Percentiles rank a stretch among this genome's conserved stretches.
These are phyloP conservation scores for Prolemur simus DNA, from an alignment of 2,113 vertebrate species.

Conservation along the genomic window DNA sequence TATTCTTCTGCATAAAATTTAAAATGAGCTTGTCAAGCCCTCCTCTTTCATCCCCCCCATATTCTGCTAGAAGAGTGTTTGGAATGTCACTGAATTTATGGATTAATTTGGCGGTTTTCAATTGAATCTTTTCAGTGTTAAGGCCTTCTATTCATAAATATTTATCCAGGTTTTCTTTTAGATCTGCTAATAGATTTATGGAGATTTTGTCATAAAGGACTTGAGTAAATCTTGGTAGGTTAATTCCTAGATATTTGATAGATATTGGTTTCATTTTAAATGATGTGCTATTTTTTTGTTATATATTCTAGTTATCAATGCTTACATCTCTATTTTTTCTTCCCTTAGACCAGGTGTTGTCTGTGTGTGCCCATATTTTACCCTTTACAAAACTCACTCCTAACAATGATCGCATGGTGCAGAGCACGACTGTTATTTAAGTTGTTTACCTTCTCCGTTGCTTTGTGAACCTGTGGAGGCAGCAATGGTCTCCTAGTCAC, in stretches of 20 bases:
- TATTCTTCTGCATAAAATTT: neutral
- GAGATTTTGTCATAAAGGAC: neutral
- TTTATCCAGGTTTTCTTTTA: neutral
- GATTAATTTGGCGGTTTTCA: neutral
- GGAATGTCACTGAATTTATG: conserved; percentile 40
- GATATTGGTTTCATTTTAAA: neutral
- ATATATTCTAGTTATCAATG: neutral
- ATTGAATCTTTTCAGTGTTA: neutral
- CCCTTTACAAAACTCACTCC: neutral
- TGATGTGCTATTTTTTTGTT: neutral
- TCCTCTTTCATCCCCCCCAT: neutral
- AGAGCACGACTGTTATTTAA: neutral
- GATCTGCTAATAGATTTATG: neutral
- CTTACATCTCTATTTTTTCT: neutral
- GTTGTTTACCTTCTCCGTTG: neutral
- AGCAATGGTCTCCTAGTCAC: neutral
- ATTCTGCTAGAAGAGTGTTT: neutral
- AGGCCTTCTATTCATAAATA: neutral
- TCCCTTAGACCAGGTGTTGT: neutral
- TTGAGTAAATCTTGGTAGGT: neutral
- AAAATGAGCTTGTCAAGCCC: neutral
- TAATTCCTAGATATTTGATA: neutral
- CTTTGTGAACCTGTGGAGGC: neutral
- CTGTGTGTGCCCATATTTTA: neutral
- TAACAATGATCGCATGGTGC: neutral